Evolutionary conservation across 92 coral and sea anemone species (phyloP), one percentile per base, ranked within the genome.

Genomic region (Pocillopora meandrina): DNA sequence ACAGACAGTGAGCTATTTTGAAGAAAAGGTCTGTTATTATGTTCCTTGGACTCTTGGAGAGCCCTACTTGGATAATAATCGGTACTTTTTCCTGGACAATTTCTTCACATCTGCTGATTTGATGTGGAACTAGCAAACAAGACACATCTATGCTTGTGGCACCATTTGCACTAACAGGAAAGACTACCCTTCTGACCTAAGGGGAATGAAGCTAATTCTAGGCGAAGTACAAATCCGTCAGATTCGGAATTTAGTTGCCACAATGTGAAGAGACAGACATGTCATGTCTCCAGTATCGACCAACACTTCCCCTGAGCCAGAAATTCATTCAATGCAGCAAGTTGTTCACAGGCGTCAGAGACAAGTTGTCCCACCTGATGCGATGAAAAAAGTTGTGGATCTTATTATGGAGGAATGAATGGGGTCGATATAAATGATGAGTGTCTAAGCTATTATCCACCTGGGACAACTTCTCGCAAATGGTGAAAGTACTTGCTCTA

Each of bases 401-500:
- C 47, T 62, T 62, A 78, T 72, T 62, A 62, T 18, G 18, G 56
- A 7, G 80, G 87, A 21, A 84, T 84, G 77, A 75, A 75, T 56
- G 82, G 87, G 55, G 67, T 84, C 36, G 82, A 75, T 67, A 65
- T 84, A 11, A 65, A 71, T 19, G 60, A 75, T 57, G 82, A 84
- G 47, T 78, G 64, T 42, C 34, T 59, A 16, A 78, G 82, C 21
- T 63, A 63, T 42, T 78, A 42, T 77, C 88, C 15, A 63, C 18
- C 17, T 78, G 84, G n/a, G n/a, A n/a, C n/a, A n/a, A n/a, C n/a
- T n/a, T n/a, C n/a, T n/a, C n/a, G n/a, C n/a, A n/a, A n/a, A 59
- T 89, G 92, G 86, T 84, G 89, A 83, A 83, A 72, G 17, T 84
- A 89, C 79, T 59, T 89, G 70, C n/a, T 79, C 42, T 89, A 86